Evolutionary conservation across 1,140 invertebrate species (phyloP).

Genomic region (Manduca sexta): DNA sequence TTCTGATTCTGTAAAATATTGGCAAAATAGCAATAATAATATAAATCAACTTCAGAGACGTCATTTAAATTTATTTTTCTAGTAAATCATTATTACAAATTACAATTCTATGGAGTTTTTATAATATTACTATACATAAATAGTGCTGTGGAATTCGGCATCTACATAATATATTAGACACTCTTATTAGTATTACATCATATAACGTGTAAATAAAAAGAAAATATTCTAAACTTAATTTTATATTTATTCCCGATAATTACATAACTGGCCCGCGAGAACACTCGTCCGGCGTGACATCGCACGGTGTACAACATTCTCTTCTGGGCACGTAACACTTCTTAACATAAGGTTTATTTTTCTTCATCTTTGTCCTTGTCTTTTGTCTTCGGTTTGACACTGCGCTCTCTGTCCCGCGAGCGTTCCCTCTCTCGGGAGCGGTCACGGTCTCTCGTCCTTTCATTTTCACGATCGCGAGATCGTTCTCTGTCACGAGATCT

Average conservation of each 20-base stretch:
- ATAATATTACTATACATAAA: too few species aligned
- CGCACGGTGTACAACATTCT: background rate
- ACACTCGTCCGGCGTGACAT: background rate
- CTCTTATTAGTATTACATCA: too few species aligned
- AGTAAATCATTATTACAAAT: too few species aligned
- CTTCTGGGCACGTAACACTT: background rate
- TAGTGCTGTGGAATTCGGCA: too few species aligned
- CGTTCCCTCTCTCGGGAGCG: constrained; percentile 24
- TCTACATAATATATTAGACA: too few species aligned
- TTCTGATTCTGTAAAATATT: too few species aligned
- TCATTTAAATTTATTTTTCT: too few species aligned
- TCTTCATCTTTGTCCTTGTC: constrained; percentile 68
- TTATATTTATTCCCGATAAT: background rate
- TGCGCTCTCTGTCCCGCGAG: constrained; percentile 44
- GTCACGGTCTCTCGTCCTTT: constrained; percentile 16
- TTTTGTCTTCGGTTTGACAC: constrained; percentile 51
- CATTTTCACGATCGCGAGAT: constrained; percentile 17
- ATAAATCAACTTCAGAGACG: too few species aligned
- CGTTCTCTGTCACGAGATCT: constrained; percentile 33
- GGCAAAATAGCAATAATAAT: too few species aligned
- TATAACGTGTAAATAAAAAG: too few species aligned
- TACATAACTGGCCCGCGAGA: background rate
- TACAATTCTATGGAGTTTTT: too few species aligned
- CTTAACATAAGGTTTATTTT: constrained; percentile 25
- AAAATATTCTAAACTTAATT: too few species aligned